A percentile compares a stretch with the other conserved stretches of the same genome.
Evolutionary conservation across 2,797 vertebrate genomes (phyloP).

Genomic region (Urophycis tenuis): DNA sequence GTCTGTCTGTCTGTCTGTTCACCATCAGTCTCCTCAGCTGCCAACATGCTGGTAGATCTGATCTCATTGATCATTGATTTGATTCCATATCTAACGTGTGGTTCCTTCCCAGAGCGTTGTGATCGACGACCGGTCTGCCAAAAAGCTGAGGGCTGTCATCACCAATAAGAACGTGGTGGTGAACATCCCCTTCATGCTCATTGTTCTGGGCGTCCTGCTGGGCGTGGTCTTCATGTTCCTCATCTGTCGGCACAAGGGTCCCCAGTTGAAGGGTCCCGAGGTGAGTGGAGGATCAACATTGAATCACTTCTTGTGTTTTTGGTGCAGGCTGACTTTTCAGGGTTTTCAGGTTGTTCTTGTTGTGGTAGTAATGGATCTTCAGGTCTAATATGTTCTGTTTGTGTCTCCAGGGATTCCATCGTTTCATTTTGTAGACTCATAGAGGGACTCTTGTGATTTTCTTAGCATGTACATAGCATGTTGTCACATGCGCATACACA

Average conservation of each 20-base stretch:
- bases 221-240: slow-evolving; percentile 78
- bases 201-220: slow-evolving; percentile 78
- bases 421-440: no score
- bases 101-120: slow-evolving; percentile 75
- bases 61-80: not conserved
- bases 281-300: slow-evolving; percentile 58
- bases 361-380: no score
- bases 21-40: not conserved
- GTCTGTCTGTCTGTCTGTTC: no score
- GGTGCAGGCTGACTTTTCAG: no score
- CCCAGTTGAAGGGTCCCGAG: slow-evolving; percentile 71
- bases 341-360: no score
- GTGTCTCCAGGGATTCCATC: no score
- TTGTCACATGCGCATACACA: no score
- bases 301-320: no score
- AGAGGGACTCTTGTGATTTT: no score
- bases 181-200: slow-evolving; percentile 86
- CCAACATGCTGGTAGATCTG: not conserved
- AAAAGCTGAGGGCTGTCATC: slow-evolving; percentile 65
- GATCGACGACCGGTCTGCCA: slow-evolving; percentile 77
- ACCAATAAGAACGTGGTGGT: slow-evolving; percentile 67
- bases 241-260: slow-evolving; percentile 69
- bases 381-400: not conserved
- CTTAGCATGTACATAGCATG: no score
- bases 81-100: not conserved